Evolutionary conservation across 2,888 invertebrate genomes (phyloP), one percentile per base, ranked within the genome.

Genomic region (Colostygia pectinataria): DNA sequence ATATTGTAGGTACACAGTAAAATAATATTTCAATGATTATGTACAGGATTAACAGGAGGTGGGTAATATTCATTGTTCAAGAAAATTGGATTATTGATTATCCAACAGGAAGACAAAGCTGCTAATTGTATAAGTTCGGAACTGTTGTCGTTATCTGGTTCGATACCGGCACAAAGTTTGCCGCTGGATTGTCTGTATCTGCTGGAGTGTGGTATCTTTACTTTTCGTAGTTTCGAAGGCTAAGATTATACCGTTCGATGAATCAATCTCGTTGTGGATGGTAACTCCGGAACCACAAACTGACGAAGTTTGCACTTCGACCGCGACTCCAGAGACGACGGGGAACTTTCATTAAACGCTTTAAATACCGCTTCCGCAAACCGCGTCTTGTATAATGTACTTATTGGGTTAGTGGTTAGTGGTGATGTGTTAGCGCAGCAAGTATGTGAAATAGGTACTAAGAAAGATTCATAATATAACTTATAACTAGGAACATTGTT

Each of bases 231-330:
- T 28, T 34, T 24, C 8, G 29, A 15, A 29, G 24, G 15, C 40
- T 47, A 32, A 41, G 25, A 31, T 25, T 25, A 40, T 34, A 24
- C 24, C 18, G 40, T 40, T 47, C 47, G 41, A 47, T 47, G 8
- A 14, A 25, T 25, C 24, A 28, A 15, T 28, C 14, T 47, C 8
- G 18, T 36, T n/a, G 28, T 40, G 10, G 15, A 33, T 33, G 25
- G 20, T 47, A 29, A 4, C 36, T 29, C 34, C n/a, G 12, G 32
- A 33, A 28, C 32, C n/a, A 31, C 39, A 42, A 41, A 46, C 25
- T 40, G 36, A 43, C 41, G 34, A 43, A 52, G 39, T 47, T 47
- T 47, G 38, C 42, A 31, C 24, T 12, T 18, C 41, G 38, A 46
- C 38, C 45, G 41, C 45, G 23, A 33, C 18, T 31, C 31, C 18